These are phyloP conservation scores for Cryptoblepharus egeriae DNA, from an alignment of 2,797 vertebrate species.

Conservation along the genomic window DNA sequence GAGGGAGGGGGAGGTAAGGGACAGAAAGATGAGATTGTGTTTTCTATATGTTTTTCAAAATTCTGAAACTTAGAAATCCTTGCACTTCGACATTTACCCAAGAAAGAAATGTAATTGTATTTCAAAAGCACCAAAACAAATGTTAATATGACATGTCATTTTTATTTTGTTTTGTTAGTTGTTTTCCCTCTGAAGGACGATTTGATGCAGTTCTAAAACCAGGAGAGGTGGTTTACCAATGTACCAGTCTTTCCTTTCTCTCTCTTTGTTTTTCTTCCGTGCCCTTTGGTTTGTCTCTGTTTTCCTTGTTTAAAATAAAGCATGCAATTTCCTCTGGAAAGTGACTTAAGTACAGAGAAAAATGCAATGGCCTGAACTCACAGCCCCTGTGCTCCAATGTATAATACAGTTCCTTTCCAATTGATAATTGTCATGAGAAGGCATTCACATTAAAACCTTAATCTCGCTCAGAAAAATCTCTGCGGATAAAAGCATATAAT, in stretches of 20 bases:
- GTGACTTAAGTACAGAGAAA: slow-evolving; percentile 53
- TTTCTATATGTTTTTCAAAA: slow-evolving; percentile 20
- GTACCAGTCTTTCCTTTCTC: too few species aligned
- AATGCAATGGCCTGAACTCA: slow-evolving; percentile 58
- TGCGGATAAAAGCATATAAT: slow-evolving; percentile 73
- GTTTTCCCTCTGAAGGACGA: slow-evolving; percentile 43
- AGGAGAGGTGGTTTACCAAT: slow-evolving; percentile 25
- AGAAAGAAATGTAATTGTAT: slow-evolving; percentile 47
- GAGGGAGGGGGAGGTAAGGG: not conserved
- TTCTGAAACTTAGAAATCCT: slow-evolving; percentile 38
- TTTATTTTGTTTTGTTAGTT: slow-evolving; percentile 50
- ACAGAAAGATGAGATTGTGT: slow-evolving; percentile 23
- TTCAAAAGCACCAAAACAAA: slow-evolving; percentile 57
- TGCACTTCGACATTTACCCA: slow-evolving; percentile 41
- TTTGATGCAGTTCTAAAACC: slow-evolving; percentile 46
- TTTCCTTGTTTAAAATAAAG: slow-evolving; percentile 64
- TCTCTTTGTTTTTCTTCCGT: not conserved
- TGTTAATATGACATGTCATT: slow-evolving; percentile 53
- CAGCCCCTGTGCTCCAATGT: slow-evolving; percentile 56
- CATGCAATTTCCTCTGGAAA: slow-evolving; percentile 54
- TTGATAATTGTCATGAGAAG: slow-evolving; percentile 71
- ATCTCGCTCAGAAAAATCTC: slow-evolving; percentile 67
- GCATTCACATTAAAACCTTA: slow-evolving; percentile 75
- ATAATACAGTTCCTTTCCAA: slow-evolving; percentile 65
- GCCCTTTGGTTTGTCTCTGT: slow-evolving; percentile 43